Evolutionary conservation across 2,113 vertebrate species (phyloP).

Genomic region (Pitta sordida): DNA sequence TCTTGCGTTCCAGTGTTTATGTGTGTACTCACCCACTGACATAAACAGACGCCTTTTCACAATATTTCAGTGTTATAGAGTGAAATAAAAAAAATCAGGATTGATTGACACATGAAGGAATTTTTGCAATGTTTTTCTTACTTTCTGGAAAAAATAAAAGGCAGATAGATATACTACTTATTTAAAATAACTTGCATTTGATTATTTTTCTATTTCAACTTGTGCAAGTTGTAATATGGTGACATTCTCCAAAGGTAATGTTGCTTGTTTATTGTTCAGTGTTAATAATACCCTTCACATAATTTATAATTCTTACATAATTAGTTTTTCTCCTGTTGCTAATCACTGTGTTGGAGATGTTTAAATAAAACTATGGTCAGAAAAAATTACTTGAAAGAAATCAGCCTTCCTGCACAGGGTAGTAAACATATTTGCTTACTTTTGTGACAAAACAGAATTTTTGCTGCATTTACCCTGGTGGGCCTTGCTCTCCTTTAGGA

Average conservation of each 20-base stretch:
- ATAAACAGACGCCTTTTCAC: not conserved
- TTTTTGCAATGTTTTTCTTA: not conserved
- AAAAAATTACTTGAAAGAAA: not conserved
- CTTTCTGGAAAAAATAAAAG: not conserved
- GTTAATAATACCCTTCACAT: not conserved
- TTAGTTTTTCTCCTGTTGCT: not conserved
- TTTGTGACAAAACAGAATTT: not conserved
- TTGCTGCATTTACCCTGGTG: not conserved
- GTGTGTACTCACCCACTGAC: not conserved
- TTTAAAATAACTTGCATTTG: not conserved
- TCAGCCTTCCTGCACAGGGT: not conserved
- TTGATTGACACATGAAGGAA: not conserved
- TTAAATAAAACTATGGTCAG: not conserved
- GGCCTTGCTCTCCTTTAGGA: not conserved
- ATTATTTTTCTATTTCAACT: not conserved
- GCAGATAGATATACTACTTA: not conserved
- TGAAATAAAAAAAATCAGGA: not conserved
- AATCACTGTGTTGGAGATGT: not conserved
- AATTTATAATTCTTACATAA: not conserved
- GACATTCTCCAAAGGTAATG: not conserved
- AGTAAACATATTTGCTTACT: not conserved
- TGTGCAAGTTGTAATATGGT: not conserved
- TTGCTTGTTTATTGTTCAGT: not conserved
- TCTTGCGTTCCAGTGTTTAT: not conserved
- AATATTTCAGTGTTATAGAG: not conserved